Evolutionary conservation across 2,888 invertebrate genomes (phyloP), one percentile per base, ranked within the genome.

Genomic region (Chaitophorus viminalis): DNA sequence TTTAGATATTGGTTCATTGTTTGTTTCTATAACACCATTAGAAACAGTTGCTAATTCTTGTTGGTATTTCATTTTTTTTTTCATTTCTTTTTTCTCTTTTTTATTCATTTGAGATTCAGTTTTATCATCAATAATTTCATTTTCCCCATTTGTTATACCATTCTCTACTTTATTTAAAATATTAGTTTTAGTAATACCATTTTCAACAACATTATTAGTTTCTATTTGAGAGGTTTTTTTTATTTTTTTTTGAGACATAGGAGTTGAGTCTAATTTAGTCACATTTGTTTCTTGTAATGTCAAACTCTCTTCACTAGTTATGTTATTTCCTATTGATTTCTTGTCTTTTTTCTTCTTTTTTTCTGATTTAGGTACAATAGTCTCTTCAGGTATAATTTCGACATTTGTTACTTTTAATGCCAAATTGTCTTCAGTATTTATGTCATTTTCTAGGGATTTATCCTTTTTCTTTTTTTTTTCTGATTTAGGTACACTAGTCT

Each of bases 11-110:
- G 83, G 78, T 88, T 82, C 78, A 31, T 83, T 84, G 31, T 36
- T 33, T 65, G 46, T 21, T 77, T 78, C 60, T 54, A 78, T 18
- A 54, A 83, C n/a, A 4, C 39, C 31, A 68, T 46, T 83, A 46
- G 70, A 29, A 78, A 83, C 68, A 68, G 54, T 39, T 81, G 70
- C 74, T 52, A 87, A 60, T n/a, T 88, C 70, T 18, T 87, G 21
- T 46, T 65, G 46, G 1, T 68, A 54, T 21, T 82, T 88, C 25
- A 39, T 33, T 78, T 78, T 85, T 31, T 84, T 84, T 74, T 87
- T 79, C 18, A 85, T 36, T 72, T 68, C 78, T 74, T 89, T 87
- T 31, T 82, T 82, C 33, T 89, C 87, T 68, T 87, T 87, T 60
- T 86, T 78, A 74, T 74, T 89, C 68, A 89, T 70, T 74, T 75